Conservation (phyloP, 1,140 invertebrate species). For the Armadillidium nasatum region DNA sequence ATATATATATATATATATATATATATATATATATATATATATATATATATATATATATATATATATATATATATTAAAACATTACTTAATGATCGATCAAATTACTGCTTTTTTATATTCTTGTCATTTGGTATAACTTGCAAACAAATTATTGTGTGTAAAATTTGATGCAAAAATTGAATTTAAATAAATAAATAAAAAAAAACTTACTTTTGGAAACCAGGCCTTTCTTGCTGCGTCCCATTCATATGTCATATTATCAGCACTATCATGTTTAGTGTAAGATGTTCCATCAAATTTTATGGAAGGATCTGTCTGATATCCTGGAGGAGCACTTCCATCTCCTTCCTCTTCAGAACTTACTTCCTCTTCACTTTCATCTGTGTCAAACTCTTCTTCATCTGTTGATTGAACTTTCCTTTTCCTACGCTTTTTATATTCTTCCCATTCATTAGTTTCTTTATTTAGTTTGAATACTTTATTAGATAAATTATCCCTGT, state of each 20-base stretch:
- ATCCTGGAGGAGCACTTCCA: conserved; percentile 35
- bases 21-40: too few relatives aligned
- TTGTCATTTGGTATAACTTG: too few relatives aligned
- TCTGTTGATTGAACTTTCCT: conserved; percentile 32
- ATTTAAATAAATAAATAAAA: too few relatives aligned
- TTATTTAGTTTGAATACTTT: conserved; percentile 64
- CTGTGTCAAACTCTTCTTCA: conserved; percentile 38
- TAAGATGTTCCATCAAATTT: conserved; percentile 36
- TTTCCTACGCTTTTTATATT: conserved; percentile 37
- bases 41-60: too few relatives aligned
- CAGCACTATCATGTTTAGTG: conserved; percentile 59
- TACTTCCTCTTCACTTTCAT: conserved; percentile 34
- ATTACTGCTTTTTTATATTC: too few relatives aligned
- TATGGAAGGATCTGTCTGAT: conserved; percentile 35
- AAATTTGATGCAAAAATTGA: too few relatives aligned
- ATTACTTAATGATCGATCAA: too few relatives aligned
- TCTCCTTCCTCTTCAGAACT: conserved; percentile 38
- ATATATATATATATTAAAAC: too few relatives aligned
- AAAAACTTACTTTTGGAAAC: conserved; percentile 75
- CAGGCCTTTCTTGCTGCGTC: conserved; percentile 83
- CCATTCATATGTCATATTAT: conserved; percentile 88
- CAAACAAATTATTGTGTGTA: too few relatives aligned
- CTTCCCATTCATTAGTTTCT: conserved; percentile 57
- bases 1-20: too few relatives aligned
- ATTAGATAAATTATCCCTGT: conserved; percentile 64